A percentile compares a stretch with the other conserved stretches of the same genome.
phyloP scores from a whole-genome alignment of 2,888 invertebrate genomes.

The Chaetoderma sp. region DNA sequence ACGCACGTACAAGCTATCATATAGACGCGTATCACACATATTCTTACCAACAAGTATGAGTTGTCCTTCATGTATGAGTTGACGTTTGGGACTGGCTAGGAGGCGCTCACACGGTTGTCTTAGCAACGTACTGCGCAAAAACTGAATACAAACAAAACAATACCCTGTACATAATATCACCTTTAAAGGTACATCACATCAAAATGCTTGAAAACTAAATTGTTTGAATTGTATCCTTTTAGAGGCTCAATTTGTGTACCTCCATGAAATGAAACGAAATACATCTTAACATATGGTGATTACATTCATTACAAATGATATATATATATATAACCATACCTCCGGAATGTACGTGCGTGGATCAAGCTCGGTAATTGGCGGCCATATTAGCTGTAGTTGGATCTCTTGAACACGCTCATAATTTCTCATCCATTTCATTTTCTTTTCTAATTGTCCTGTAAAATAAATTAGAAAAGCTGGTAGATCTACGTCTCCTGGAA shows the following conservation, averaged over 20 bases:
- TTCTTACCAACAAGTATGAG: slow-evolving; percentile 71
- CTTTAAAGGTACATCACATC: background rate
- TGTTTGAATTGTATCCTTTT: no score
- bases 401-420: slow-evolving; percentile 75
- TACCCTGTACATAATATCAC: slow-evolving; percentile 28
- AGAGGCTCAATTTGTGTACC: no score
- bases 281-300: no score
- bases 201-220: no score
- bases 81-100: slow-evolving; percentile 72
- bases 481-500: no score
- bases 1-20: no score
- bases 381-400: slow-evolving; percentile 75
- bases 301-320: background rate
- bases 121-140: slow-evolving; percentile 73
- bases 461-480: slow-evolving; percentile 7
- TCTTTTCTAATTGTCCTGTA: slow-evolving; percentile 74
- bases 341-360: slow-evolving; percentile 73
- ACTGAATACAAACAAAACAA: slow-evolving; percentile 62
- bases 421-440: slow-evolving; percentile 76
- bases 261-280: no score
- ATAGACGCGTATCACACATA: no score
- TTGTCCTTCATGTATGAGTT: slow-evolving; percentile 72
- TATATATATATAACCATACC: slow-evolving; percentile 45
- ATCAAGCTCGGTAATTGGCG: slow-evolving; percentile 74
- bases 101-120: slow-evolving; percentile 76